Percentiles rank a stretch among this genome's conserved stretches.
phyloP scores from a whole-genome alignment of 2,113 vertebrate genomes.

The Peucedramus taeniatus region DNA sequence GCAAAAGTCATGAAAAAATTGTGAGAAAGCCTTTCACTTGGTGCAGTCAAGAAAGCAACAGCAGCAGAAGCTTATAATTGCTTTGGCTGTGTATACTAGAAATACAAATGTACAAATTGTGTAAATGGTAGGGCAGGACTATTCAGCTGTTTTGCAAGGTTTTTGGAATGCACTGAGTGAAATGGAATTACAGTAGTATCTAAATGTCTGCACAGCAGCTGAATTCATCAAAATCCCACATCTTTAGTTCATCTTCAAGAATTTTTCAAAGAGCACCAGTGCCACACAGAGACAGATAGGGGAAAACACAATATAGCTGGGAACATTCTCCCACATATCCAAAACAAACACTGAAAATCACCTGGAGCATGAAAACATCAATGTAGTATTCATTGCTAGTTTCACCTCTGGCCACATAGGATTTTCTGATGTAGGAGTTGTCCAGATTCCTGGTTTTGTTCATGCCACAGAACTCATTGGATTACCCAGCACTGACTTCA shows the following conservation, averaged over 20 bases:
- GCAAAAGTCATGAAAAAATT: neutral
- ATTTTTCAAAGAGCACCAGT: conserved; percentile 53
- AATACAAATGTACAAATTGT: neutral
- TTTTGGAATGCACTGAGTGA: neutral
- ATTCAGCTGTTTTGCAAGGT: neutral
- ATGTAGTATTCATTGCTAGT: neutral
- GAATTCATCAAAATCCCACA: neutral
- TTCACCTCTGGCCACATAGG: neutral
- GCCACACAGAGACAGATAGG: conserved; percentile 51
- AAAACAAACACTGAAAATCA: neutral
- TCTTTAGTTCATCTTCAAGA: neutral
- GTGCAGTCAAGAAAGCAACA: neutral
- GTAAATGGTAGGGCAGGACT: neutral
- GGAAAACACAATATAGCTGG: conserved; percentile 16
- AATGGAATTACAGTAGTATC: neutral
- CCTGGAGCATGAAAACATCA: neutral
- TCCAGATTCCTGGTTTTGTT: neutral
- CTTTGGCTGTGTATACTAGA: neutral
- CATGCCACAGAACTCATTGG: neutral
- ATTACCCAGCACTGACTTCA: neutral
- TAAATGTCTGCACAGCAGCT: neutral
- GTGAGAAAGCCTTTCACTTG: neutral
- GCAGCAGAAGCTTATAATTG: neutral
- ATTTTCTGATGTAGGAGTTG: neutral
- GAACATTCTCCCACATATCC: neutral